Conservation (phyloP, 2,888 invertebrate genomes). For the Cosmia pyralina region DNA sequence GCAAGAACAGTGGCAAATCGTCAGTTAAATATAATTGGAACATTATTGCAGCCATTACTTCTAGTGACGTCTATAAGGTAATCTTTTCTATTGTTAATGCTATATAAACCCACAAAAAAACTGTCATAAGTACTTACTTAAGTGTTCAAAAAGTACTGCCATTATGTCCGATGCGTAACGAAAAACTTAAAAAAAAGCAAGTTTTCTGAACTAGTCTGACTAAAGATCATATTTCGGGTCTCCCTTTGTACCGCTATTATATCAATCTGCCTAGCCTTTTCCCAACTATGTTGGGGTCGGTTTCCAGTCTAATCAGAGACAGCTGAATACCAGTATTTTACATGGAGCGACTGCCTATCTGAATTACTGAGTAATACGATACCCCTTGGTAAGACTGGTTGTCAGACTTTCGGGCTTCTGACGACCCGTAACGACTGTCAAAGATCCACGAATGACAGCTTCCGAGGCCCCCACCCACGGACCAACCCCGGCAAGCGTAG, state of each 20-base stretch:
- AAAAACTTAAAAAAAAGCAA: neutral
- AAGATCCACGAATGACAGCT: too few relatives aligned
- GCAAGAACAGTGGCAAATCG: conserved; percentile 22
- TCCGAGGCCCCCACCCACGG: too few relatives aligned
- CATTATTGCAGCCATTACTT: conserved; percentile 44
- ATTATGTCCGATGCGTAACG: neutral
- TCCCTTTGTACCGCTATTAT: neutral
- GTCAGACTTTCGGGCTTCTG: too few relatives aligned
- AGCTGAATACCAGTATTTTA: too few relatives aligned
- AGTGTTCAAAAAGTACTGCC: conserved; percentile 2
- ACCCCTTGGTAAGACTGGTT: too few relatives aligned
- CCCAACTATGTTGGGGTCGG: too few relatives aligned
- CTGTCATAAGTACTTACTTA: conserved; percentile 6
- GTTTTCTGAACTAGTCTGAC: neutral
- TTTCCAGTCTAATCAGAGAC: too few relatives aligned
- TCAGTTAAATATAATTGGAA: conserved; percentile 42
- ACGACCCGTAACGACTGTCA: too few relatives aligned
- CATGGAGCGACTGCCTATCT: too few relatives aligned
- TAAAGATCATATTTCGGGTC: neutral
- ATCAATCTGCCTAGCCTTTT: too few relatives aligned
- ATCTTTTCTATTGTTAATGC: conserved; percentile 44
- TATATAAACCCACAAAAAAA: conserved; percentile 21
- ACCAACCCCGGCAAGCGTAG: too few relatives aligned
- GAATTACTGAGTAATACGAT: too few relatives aligned
- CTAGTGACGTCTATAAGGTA: conserved; percentile 41